Conservation (phyloP, 2,797 vertebrate species). For the Paedocypris micromegethes region DNA sequence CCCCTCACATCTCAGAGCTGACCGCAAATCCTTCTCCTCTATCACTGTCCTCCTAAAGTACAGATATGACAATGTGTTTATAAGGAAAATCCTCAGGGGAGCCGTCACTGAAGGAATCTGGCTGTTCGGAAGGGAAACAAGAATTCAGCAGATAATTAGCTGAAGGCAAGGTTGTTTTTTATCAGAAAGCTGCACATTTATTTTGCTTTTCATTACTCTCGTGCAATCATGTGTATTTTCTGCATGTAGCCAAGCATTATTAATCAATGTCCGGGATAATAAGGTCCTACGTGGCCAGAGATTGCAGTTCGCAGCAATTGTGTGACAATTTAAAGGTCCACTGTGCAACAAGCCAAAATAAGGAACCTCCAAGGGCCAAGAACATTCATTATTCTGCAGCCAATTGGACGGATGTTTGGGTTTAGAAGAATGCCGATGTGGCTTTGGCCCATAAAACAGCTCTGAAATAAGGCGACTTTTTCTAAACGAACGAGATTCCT, state of each 20-base stretch:
- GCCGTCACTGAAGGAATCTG: constrained; percentile 58
- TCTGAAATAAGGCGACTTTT: constrained; percentile 13
- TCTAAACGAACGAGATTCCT: constrained; percentile 18
- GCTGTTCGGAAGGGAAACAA: constrained; percentile 50
- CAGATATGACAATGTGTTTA: constrained; percentile 60
- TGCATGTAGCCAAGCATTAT: constrained; percentile 54
- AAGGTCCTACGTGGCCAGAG: constrained; percentile 52
- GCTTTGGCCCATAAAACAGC: constrained; percentile 21
- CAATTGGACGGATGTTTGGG: constrained; percentile 17
- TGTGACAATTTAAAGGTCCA: constrained; percentile 48
- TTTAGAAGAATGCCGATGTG: constrained; percentile 21
- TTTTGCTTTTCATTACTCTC: constrained; percentile 44
- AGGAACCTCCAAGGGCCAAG: constrained; percentile 33
- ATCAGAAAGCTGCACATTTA: constrained; percentile 68
- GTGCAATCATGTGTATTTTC: constrained; percentile 55
- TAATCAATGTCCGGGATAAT: constrained; percentile 65
- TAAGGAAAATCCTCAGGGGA: constrained; percentile 57
- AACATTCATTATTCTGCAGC: constrained; percentile 17
- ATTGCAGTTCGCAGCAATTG: constrained; percentile 53
- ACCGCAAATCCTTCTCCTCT: constrained; percentile 23
- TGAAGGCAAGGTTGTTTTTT: constrained; percentile 59
- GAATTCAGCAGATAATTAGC: constrained; percentile 62
- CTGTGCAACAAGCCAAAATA: constrained; percentile 32
- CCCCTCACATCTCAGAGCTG: constrained; percentile 25
- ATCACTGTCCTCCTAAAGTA: constrained; percentile 37